phyloP scores from a whole-genome alignment of 2,888 invertebrate genomes.

The Tipula unca region DNA sequence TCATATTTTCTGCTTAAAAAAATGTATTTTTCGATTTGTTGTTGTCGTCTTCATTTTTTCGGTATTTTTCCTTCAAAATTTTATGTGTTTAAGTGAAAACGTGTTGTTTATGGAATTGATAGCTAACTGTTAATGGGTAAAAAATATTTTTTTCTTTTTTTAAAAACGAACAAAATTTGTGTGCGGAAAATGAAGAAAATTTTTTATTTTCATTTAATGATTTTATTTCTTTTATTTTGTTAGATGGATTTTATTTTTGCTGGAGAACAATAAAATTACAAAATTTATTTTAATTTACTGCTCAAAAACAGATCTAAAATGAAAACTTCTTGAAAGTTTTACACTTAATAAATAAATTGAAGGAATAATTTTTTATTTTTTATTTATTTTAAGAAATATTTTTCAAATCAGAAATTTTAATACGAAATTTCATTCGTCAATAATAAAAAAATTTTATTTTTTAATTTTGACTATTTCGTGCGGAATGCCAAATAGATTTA shows the following conservation, averaged over 20 bases:
- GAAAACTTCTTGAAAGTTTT: not conserved
- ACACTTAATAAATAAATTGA: not conserved
- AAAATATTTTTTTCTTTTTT: no score
- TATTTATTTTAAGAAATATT: not conserved
- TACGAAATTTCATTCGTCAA: not conserved
- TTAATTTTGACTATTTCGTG: no score
- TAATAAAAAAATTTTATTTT: not conserved
- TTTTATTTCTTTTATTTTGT: not conserved
- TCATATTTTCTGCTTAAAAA: not conserved
- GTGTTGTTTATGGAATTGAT: conserved; percentile 8
- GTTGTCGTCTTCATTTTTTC: not conserved
- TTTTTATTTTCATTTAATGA: not conserved
- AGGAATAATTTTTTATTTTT: not conserved
- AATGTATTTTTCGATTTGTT: no score
- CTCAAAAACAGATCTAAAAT: not conserved
- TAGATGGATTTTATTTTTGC: not conserved
- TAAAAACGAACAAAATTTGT: not conserved
- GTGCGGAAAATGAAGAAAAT: not conserved
- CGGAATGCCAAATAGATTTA: no score
- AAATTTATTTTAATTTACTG: conserved; percentile 2
- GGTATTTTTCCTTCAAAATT: not conserved
- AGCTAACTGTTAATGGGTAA: not conserved
- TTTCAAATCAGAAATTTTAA: not conserved
- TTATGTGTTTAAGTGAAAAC: not conserved
- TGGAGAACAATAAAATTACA: not conserved